phyloP scores from a whole-genome alignment of 2,113 vertebrate species.

The Chaetops frenatus region DNA sequence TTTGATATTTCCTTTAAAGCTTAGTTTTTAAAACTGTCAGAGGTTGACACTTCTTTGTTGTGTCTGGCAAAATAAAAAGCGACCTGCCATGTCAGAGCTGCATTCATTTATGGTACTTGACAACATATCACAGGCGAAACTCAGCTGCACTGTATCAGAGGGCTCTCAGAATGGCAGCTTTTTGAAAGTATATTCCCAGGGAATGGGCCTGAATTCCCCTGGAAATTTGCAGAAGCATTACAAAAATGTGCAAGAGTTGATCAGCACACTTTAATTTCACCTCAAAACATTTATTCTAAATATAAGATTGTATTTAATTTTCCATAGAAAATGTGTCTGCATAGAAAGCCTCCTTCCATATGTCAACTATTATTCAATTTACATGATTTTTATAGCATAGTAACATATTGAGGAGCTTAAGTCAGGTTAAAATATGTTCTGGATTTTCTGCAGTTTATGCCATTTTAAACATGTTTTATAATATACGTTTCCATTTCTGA shows the following conservation, averaged over 20 bases:
- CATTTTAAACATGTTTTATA: not conserved
- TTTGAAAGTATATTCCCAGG: not conserved
- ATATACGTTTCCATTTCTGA: not conserved
- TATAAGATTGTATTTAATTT: not conserved
- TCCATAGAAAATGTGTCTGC: not conserved
- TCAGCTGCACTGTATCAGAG: not conserved
- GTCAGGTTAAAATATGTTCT: not conserved
- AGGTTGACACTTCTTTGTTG: constrained; percentile 67
- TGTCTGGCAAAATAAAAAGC: constrained; percentile 68
- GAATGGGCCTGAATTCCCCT: not conserved
- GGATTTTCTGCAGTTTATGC: not conserved
- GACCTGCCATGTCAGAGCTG: constrained; percentile 64
- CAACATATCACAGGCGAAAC: constrained; percentile 38
- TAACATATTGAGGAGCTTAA: not conserved
- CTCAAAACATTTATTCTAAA: not conserved
- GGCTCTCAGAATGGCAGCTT: not conserved
- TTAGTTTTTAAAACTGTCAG: constrained; percentile 62
- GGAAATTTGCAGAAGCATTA: not conserved
- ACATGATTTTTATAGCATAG: not conserved
- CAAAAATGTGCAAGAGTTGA: not conserved
- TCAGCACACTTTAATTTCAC: not conserved
- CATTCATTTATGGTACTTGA: constrained; percentile 56
- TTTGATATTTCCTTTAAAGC: constrained; percentile 28
- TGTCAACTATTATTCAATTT: not conserved
- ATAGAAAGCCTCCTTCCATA: not conserved